A percentile compares a stretch with the other conserved stretches of the same genome.
phyloP scores from a whole-genome alignment of 2,888 invertebrate genomes.

The Tachina fera region DNA sequence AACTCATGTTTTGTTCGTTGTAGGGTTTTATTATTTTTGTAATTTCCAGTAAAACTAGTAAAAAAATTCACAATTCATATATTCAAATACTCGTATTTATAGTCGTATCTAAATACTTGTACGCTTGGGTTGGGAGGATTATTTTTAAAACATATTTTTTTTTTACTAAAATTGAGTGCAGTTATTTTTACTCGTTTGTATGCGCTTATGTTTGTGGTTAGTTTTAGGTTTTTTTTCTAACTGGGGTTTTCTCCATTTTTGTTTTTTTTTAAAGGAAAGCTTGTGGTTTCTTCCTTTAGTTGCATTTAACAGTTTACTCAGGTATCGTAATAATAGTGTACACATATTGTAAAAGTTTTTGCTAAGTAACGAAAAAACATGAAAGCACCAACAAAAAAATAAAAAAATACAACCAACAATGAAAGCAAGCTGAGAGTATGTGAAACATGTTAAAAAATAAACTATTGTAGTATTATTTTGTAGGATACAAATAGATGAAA shows the following conservation, averaged over 20 bases:
- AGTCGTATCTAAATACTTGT: background rate
- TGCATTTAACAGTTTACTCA: too few species aligned
- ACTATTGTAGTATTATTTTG: too few species aligned
- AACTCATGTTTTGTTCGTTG: background rate
- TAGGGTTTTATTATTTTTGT: background rate
- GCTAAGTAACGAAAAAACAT: too few species aligned
- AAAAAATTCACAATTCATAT: background rate
- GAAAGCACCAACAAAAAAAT: too few species aligned
- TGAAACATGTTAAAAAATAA: too few species aligned
- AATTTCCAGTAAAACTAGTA: slow-evolving; percentile 14
- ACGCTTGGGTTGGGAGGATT: background rate
- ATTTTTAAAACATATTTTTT: background rate
- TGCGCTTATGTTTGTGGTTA: background rate
- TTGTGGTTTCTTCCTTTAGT: background rate
- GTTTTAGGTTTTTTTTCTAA: background rate
- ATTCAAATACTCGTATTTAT: background rate
- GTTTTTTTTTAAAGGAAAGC: background rate
- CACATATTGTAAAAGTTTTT: too few species aligned
- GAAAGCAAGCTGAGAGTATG: too few species aligned
- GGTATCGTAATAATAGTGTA: too few species aligned
- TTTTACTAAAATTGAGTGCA: slow-evolving; percentile 6
- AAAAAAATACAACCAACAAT: too few species aligned
- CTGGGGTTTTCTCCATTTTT: too few species aligned
- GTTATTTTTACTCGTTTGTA: background rate
- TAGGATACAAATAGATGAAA: too few species aligned